Base-by-base conservation (phyloP, 2,113 vertebrate species). In the Pseudopodoces humilis region DNA sequence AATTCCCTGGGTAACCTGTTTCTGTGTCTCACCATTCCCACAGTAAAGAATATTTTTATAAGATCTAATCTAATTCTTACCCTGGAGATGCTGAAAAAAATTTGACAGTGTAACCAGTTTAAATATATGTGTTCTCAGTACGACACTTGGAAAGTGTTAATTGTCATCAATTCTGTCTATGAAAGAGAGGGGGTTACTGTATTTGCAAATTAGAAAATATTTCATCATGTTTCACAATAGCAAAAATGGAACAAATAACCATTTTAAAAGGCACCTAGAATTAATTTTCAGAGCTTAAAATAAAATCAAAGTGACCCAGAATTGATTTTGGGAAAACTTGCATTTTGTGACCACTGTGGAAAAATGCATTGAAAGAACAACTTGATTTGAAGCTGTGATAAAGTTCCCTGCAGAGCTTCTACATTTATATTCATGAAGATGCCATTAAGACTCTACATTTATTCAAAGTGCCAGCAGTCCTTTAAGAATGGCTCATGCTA, bases 391-490 rank as follows among this genome's bases (percentile, higher is more conserved):
- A 70, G 43, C 72, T 85, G 67, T 56, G 82, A 88, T 85, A 90
- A 87, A 55, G 47, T n/a, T 83, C 39, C 86, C 89, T 58, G 63
- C n/a, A 62, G 55, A 58, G 67, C 46, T 80, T 47, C 50, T 74
- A 35, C 39, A 91, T 89, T 91, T 86, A 52, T 86, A 63, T 81
- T 91, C 39, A 91, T 88, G 77, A 95, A 63, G 47, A 81, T 74
- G 50, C 23, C 47, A 89, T 92, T 95, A 94, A 44, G 43, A 89
- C 20, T 30, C 28, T 86, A 83, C 77, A 82, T 84, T 81, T 92
- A 81, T 89, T 92, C 60, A 67, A 74, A 85, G 33, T 68, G 53
- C 21, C 44, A 55, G 47, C 31, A 91, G 56, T 70, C 21, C 16
- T 94, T 91, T 91, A 94, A 86, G 60, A 84, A 63, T 39, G 35